Base-by-base conservation (phyloP, 2,113 vertebrate genomes). In the Micronycteris hirsuta region DNA sequence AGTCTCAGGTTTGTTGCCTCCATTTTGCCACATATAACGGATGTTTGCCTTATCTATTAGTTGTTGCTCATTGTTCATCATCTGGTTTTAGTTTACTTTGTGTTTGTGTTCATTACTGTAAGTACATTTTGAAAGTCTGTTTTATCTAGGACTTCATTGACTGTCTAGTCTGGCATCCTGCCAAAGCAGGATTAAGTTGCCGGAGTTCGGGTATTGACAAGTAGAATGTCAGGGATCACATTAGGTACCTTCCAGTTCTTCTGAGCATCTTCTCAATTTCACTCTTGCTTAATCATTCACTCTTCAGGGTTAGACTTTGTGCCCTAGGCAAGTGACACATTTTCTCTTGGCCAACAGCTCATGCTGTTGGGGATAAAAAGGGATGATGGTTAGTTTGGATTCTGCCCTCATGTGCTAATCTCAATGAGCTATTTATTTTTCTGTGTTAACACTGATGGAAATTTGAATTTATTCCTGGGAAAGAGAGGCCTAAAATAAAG, bases 291-390 rank as follows among this genome's bases (percentile, higher is more conserved):
- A 52, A 1, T 73, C 68, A n/a, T 76, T 93, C 33, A 47, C 36
- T 67, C 49, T 65, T 86, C 20, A 63, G 74, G 65, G 31, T 96
- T 89, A 86, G 83, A 94, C 91, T 89, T 61, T 94, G 73, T 45
- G 52, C 88, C 49, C 14, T 83, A 38, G 70, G 49, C 65, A 84
- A 41, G 5, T 61, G 71, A 86, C 83, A 70, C 15, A 28, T 56
- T 80, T 89, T 93, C 63, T 68, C n/a, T 71, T 90, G 63, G 76
- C 38, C 38, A 92, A 63, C 41, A 95, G 41, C 24, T 24, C 16
- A 3, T 41, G 38, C 74, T 76, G 12, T 90, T 86, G 20, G 67
- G 41, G 84, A 71, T 96, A 54, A 91, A 91, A 96, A 80, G n/a
- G 82, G 74, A 78, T 67, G 52, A 17, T 95, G 36, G 45, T 67